Evolutionary conservation across 2,888 invertebrate species (phyloP), one percentile per base, ranked within the genome.

Genomic region (Neuroscelio doddi): DNA sequence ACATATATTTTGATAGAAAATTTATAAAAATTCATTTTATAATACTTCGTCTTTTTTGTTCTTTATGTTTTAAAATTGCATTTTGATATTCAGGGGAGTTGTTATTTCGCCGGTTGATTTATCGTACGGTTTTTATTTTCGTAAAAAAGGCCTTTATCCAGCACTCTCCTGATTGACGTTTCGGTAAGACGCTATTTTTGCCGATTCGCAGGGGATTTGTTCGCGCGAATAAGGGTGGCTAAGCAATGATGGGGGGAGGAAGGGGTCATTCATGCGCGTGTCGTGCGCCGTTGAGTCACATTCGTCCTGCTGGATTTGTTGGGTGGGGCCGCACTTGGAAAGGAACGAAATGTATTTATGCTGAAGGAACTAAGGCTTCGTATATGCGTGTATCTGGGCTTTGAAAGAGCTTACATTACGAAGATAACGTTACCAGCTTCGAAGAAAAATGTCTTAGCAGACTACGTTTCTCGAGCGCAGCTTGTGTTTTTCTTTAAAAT

Each of bases 291-390:
- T 58, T 55, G 64, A 64, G 50, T 64, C 59, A 56, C 59, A 50
- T 16, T 64, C 53, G 64, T 58, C 59, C 51, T 50, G 41, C n/a
- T 38, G 38, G 10, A 38, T 38, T 47, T 34, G 29, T 49, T 61
- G 65, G 65, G 65, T 65, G 65, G 65, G 61, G 61, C 65, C 65
- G 61, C 56, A 59, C 51, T 59, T 55, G 65, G 47, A 61, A 59
- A 65, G 61, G 56, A 53, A 58, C 64, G 15, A 55, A 64, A 64
- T 51, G 65, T 56, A 55, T 50, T 59, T 59, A 56, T 47, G 61
- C 52, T 53, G 27, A 49, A 53, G 53, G 44, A 44, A 62, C 38
- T 39, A 38, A 21, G 5, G 21, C 21, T 21, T 5, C 21, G 5
- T 21, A 21, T 5, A 21, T 5, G 21, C 21, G 5, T 21, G 21